Evolutionary conservation across 2,888 invertebrate species (phyloP).

Genomic region (Sycophila texana): DNA sequence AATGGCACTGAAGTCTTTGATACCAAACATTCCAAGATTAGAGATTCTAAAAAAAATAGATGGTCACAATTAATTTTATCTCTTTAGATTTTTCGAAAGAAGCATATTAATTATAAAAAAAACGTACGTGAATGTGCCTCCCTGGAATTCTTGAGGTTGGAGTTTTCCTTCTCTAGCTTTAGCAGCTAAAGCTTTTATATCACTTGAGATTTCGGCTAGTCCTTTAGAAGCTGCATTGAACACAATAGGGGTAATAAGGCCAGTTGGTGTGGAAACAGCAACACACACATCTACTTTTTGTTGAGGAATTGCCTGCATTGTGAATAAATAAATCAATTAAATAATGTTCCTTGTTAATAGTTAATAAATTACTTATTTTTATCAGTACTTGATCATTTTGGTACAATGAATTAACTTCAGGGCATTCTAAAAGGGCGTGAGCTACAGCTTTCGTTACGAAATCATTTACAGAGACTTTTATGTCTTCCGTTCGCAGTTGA

Average conservation of each 20-base stretch:
- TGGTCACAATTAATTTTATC: not conserved
- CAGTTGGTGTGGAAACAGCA: slow-evolving; percentile 81
- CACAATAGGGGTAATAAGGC: slow-evolving; percentile 82
- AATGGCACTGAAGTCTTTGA: slow-evolving; percentile 81
- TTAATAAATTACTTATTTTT: slow-evolving; percentile 1
- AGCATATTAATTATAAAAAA: not conserved
- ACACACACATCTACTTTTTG: slow-evolving; percentile 79
- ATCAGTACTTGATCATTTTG: slow-evolving; percentile 74
- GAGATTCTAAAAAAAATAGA: slow-evolving; percentile 77
- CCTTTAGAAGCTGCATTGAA: slow-evolving; percentile 77
- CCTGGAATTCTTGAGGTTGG: slow-evolving; percentile 83
- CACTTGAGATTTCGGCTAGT: slow-evolving; percentile 77
- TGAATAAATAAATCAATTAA: slow-evolving; percentile 14
- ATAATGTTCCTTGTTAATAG: not conserved
- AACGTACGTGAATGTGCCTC: slow-evolving; percentile 77
- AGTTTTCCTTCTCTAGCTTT: slow-evolving; percentile 80
- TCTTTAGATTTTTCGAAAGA: slow-evolving; percentile 12
- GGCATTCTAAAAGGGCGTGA: slow-evolving; percentile 78
- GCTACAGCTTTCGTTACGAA: slow-evolving; percentile 82
- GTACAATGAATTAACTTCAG: slow-evolving; percentile 76
- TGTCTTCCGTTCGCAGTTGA: slow-evolving; percentile 76
- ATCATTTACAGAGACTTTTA: slow-evolving; percentile 82
- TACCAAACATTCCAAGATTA: slow-evolving; percentile 83
- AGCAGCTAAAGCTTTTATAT: slow-evolving; percentile 77
- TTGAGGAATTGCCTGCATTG: slow-evolving; percentile 69